Percentiles rank a stretch among this genome's conserved stretches.
Conservation (phyloP, 2,888 invertebrate species). For the Eumerus sabulonum region DNA sequence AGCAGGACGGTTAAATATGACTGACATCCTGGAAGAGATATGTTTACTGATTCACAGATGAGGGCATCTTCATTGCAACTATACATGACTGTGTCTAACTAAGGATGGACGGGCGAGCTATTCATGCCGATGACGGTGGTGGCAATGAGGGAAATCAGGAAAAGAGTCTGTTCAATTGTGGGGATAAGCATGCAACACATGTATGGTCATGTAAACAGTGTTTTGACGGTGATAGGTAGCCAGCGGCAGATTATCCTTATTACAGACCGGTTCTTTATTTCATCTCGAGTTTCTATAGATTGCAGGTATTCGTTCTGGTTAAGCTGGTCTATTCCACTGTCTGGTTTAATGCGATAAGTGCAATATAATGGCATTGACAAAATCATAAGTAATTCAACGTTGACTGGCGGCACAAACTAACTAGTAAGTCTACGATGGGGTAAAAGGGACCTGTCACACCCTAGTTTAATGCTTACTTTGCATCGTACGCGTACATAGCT, state of each 20-base stretch:
- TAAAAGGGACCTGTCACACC: background rate
- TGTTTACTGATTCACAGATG: conserved; percentile 61
- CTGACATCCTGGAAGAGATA: conserved; percentile 47
- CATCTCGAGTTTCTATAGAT: conserved; percentile 24
- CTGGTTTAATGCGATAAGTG: conserved; percentile 30
- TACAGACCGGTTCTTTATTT: conserved; percentile 36
- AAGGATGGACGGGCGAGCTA: no score
- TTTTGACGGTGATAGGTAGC: conserved; percentile 20
- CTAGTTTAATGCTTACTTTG: conserved; percentile 35
- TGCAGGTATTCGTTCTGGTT: conserved; percentile 6
- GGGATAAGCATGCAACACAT: conserved; percentile 38
- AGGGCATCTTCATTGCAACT: conserved; percentile 2
- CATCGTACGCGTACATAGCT: background rate
- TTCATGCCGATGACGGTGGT: conserved; percentile 9
- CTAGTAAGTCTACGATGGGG: background rate
- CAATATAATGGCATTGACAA: conserved; percentile 66
- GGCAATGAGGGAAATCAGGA: conserved; percentile 20
- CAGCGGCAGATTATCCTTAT: conserved; percentile 12
- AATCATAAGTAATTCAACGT: conserved; percentile 64
- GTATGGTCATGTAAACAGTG: conserved; percentile 20
- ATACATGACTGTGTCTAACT: no score
- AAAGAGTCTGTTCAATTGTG: conserved; percentile 41
- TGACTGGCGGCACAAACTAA: conserved; percentile 29
- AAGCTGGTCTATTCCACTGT: no score
- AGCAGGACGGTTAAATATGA: conserved; percentile 47